Evolutionary conservation across 2,797 vertebrate species (phyloP).

Genomic region (Xenopus petersii): DNA sequence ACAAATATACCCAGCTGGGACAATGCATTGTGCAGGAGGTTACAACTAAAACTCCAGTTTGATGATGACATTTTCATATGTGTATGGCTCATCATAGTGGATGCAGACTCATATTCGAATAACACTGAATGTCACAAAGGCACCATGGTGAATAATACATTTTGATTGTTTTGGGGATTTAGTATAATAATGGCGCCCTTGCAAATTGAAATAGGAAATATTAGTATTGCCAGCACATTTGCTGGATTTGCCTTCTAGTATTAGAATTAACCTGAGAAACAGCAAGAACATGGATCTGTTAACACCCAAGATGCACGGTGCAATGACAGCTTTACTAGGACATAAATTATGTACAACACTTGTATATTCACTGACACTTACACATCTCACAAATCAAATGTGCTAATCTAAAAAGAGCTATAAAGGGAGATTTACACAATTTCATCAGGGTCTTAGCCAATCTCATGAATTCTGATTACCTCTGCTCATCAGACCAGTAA

Average conservation of each 20-base stretch:
- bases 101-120: no score
- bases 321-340: neutral
- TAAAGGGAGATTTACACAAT: slow-evolving; percentile 11
- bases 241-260: neutral
- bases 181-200: neutral
- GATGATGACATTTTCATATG: no score
- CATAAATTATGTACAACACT: slow-evolving; percentile 15
- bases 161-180: no score
- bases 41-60: no score
- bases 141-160: no score
- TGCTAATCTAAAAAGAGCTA: slow-evolving; percentile 7
- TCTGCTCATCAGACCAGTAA: slow-evolving; percentile 2
- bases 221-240: neutral
- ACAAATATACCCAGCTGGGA: no score
- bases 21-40: no score
- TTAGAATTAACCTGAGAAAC: slow-evolving; percentile 13
- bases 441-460: slow-evolving; percentile 8
- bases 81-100: no score
- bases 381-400: slow-evolving; percentile 19
- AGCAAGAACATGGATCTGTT: neutral
- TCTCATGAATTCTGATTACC: slow-evolving; percentile 15
- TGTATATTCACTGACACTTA: slow-evolving; percentile 10
- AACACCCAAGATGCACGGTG: neutral
- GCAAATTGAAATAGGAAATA: neutral
- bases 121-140: no score